Conservation (phyloP, 2,113 vertebrate genomes). For the Lamprologus speciosus region DNA sequence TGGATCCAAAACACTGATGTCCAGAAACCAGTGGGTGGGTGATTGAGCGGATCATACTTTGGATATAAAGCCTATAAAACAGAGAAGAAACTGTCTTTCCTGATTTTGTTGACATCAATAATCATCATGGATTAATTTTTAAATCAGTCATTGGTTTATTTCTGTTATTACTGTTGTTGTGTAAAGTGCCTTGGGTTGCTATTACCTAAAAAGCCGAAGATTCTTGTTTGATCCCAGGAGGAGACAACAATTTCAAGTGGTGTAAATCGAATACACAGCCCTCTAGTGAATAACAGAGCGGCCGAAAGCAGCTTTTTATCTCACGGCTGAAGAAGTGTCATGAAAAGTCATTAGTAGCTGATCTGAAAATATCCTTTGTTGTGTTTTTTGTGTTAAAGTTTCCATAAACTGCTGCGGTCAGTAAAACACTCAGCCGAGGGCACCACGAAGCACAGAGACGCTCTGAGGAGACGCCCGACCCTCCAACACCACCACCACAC, state of each 20-base stretch:
- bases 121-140: neutral
- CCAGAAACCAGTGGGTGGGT: neutral
- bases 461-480: neutral
- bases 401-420: neutral
- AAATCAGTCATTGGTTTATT: neutral
- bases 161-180: neutral
- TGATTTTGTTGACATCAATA: neutral
- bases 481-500: neutral
- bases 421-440: neutral
- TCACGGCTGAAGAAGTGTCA: neutral
- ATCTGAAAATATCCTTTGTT: neutral
- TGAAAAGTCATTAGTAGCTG: neutral
- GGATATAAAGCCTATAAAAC: neutral
- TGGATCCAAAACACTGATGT: neutral
- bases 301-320: neutral
- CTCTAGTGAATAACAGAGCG: neutral
- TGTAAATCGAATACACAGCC: neutral
- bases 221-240: neutral
- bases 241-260: neutral
- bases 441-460: neutral
- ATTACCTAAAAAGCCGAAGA: neutral
- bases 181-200: neutral
- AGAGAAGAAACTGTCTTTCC: neutral
- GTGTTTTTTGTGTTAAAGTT: neutral
- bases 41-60: neutral